Evolutionary conservation across 2,113 vertebrate species (phyloP).

Genomic region (Leucosticte australis): DNA sequence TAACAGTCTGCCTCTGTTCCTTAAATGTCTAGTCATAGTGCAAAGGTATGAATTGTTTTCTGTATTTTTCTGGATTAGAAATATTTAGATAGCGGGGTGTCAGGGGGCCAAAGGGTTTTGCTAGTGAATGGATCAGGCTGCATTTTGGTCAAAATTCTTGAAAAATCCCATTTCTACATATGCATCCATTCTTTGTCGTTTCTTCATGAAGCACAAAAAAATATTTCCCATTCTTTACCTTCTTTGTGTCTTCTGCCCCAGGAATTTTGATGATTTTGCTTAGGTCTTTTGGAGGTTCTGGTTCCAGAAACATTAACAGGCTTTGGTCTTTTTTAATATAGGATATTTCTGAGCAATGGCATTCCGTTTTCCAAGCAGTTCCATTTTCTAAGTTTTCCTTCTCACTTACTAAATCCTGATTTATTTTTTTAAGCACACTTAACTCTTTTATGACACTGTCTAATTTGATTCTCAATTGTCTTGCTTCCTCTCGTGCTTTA

Average conservation of each 20-base stretch:
- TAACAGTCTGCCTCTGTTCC: background rate
- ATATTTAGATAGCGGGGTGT: background rate
- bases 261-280: background rate
- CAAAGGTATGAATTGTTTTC: background rate
- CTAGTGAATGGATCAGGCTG: background rate
- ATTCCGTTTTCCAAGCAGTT: background rate
- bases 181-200: background rate
- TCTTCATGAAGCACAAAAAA: background rate
- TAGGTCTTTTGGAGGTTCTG: background rate
- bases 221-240: conserved; percentile 30
- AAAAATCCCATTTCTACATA: background rate
- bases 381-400: background rate
- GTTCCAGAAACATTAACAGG: background rate
- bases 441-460: conserved; percentile 65
- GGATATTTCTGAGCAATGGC: background rate
- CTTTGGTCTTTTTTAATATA: background rate
- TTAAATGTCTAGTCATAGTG: background rate
- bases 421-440: conserved; percentile 58
- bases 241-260: background rate
- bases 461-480: conserved; percentile 58
- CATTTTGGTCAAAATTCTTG: background rate
- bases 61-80: background rate
- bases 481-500: conserved; percentile 70
- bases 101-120: rapidly evolving
- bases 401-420: background rate